Evolutionary conservation across 2,797 vertebrate genomes (phyloP).

Genomic region (Tolypeutes matacus): DNA sequence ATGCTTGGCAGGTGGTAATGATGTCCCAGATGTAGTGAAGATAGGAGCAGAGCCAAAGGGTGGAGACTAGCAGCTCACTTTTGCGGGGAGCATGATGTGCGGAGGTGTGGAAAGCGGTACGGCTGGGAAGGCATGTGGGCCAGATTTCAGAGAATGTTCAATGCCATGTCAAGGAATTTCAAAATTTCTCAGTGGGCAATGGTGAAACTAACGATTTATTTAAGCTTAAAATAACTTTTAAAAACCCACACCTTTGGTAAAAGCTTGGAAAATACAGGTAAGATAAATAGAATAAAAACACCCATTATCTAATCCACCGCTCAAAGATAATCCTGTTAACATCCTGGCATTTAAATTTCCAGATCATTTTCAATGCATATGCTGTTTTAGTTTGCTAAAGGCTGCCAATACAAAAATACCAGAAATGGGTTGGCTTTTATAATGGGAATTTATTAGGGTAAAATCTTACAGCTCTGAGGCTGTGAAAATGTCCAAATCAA

Average conservation of each 20-base stretch:
- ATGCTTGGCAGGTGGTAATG: background rate
- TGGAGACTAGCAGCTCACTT: background rate
- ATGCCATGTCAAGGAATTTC: background rate
- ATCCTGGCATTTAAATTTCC: constrained; percentile 8
- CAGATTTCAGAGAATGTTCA: background rate
- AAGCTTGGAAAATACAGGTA: constrained; percentile 14
- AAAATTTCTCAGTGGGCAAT: background rate
- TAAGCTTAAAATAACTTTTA: background rate
- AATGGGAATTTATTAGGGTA: too few species aligned
- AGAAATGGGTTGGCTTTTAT: too few species aligned
- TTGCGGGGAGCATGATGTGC: background rate
- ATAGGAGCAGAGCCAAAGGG: background rate
- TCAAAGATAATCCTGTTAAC: constrained; percentile 4
- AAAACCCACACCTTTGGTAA: background rate
- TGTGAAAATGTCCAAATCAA: too few species aligned
- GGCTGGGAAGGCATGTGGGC: background rate
- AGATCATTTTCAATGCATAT: background rate
- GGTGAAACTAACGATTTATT: background rate
- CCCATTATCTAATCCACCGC: background rate
- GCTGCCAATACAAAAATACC: too few species aligned
- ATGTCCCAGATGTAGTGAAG: background rate
- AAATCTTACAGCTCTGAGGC: too few species aligned
- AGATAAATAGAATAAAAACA: background rate
- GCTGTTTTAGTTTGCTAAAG: too few species aligned
- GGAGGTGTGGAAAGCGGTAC: background rate